Percentiles rank a stretch among this genome's conserved stretches.
phyloP scores from a whole-genome alignment of 1,140 invertebrate genomes.

The Papilio dardanus region DNA sequence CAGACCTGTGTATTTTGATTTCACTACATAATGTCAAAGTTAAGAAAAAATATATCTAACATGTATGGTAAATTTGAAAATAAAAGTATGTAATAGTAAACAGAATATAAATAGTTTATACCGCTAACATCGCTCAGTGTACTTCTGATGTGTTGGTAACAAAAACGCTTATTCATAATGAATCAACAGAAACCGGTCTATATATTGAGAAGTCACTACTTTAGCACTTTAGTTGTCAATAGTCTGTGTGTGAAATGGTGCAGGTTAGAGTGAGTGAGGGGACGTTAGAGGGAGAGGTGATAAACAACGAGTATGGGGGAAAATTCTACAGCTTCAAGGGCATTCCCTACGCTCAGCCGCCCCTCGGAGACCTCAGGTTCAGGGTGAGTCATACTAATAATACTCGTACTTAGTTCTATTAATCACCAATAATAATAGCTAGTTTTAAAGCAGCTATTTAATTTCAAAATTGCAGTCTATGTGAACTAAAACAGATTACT shows the following conservation, averaged over 20 bases:
- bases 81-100: neutral
- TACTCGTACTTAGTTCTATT: neutral
- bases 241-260: neutral
- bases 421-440: neutral
- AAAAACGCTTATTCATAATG: neutral
- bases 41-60: too few relatives aligned
- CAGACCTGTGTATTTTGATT: too few relatives aligned
- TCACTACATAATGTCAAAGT: too few relatives aligned
- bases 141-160: neutral
- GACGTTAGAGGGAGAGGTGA: constrained; percentile 30
- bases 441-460: neutral
- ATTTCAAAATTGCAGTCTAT: too few relatives aligned
- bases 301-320: neutral
- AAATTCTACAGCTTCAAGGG: constrained; percentile 40
- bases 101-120: neutral
- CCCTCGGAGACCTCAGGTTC: constrained; percentile 38
- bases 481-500: neutral
- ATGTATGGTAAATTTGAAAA: too few relatives aligned
- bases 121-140: neutral
- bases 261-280: constrained; percentile 27
- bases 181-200: constrained; percentile 1
- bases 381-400: neutral
- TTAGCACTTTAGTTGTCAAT: neutral
- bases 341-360: constrained; percentile 38
- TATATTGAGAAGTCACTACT: neutral